Evolutionary conservation across 2,888 invertebrate genomes (phyloP), one percentile per base, ranked within the genome.

Genomic region (Thumatha senex): DNA sequence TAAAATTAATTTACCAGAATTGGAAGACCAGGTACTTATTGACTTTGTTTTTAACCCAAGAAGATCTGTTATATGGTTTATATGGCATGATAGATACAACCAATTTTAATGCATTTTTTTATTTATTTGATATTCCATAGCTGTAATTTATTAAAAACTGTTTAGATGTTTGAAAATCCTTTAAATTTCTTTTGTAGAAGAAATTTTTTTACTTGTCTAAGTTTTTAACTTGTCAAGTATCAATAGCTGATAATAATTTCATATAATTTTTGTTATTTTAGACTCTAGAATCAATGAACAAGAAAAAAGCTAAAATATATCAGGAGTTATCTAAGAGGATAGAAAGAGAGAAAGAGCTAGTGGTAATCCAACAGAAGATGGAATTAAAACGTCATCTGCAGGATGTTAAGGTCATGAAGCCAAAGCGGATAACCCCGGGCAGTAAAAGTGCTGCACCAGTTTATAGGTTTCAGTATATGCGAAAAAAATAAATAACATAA

Each of bases 391-490:
- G 93, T 40, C 92, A 93, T 44, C 77, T 97, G 0, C 94, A 95
- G 61, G 94, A 94, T 60, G 94, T 93, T 44, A 94, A 93, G 40
- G 72, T 91, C 0, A 70, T 94, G 40, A 95, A 94, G 64, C 96
- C 96, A 0, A 95, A 94, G 71, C 89, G 91, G 61, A 70, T 97
- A 0, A 91, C 92, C 48, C 78, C 81, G 7, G 97, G 93, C 1
- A 94, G 95, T 0, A 94, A 94, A 63, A 84, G 93, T 11, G 79
- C 93, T 0, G 94, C 97, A 0, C 95, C 97, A 0, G 92, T 97
- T 4, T 97, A 96, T 77, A 89, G 94, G 67, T 98, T 97, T 93
- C 95, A 94, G 63, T 96, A 95, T 74, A 95, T 96, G 78, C 93
- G 98, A 63, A 97, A 97, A 78, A 94, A 94, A 85, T 97, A 87